Base-by-base conservation (phyloP, 2,113 vertebrate genomes). In the Cephalopterus ornatus region DNA sequence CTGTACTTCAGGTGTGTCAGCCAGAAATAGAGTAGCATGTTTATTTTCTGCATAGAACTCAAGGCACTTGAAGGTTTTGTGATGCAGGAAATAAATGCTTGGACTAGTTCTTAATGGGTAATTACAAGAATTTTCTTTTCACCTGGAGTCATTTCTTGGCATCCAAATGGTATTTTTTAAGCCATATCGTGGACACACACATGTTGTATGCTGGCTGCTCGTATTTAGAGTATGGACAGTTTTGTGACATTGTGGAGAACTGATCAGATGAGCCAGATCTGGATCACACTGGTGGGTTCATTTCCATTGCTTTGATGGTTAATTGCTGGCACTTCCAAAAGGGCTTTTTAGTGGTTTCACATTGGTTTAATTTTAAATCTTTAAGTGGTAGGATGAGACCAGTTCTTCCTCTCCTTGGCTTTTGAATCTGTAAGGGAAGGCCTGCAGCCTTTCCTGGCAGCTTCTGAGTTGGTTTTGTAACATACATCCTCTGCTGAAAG, bases 1-100 rank as follows among this genome's bases (percentile, higher is more conserved):
- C 22, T 1, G 1, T 21, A 2, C 0, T 53, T 53, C 11, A 10
- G 6, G 9, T 41, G 8, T 35, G 30, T 68, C 24, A 61, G 18
- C 27, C 58, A n/a, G 44, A 59, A 89, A 46, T 5, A 28, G 18
- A 73, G 18, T 24, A 32, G 14, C 6, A 2, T 66, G 44, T 58
- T 23, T 66, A 28, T 81, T 58, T 88, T 81, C 50, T 74, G 14
- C 22, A 8, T 13, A 58, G 75, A 80, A 73, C 61, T 85, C 28
- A 80, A 66, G 53, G 6, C 20, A 41, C 19, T 65, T 77, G 24
- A 63, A 88, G 14, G 3, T 74, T 17, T 66, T 76, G 24, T 65
- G 21, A 16, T 88, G 22, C 9, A 63, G 41, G 16, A 88, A 49
- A 56, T 26, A 5, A 72, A 55, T 52, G 8, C 32, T 72, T 46